Percentiles rank a stretch among this genome's conserved stretches.
Conservation (phyloP, 2,888 invertebrate species). For the Rhodophaea formosa region DNA sequence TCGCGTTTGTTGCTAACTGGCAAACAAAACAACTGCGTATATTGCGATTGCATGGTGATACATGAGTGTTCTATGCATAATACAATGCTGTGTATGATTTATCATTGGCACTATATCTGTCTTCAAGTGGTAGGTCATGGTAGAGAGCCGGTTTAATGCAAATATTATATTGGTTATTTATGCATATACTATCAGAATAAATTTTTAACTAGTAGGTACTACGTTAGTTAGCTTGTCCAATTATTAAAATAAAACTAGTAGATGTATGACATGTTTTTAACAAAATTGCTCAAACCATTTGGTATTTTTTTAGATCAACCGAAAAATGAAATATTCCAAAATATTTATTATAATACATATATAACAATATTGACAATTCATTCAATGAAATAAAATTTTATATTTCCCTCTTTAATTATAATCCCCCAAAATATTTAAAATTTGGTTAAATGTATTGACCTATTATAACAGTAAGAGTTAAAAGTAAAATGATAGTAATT, state of each 20-base stretch:
- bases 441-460: too few species aligned
- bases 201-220: neutral
- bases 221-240: neutral
- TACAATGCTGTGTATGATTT: constrained; percentile 7
- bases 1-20: constrained; percentile 72
- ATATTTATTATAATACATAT: too few species aligned
- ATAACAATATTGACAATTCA: too few species aligned
- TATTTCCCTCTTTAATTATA: too few species aligned
- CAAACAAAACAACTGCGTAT: constrained; percentile 64
- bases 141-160: neutral
- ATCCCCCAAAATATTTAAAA: too few species aligned
- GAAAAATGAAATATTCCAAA: too few species aligned
- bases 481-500: too few species aligned
- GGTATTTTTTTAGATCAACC: too few species aligned
- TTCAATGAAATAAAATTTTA: too few species aligned
- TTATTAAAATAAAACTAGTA: neutral
- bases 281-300: neutral
- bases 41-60: constrained; percentile 39
- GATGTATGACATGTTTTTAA: neutral
- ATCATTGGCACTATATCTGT: neutral
- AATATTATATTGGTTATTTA: too few species aligned
- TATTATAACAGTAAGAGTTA: too few species aligned
- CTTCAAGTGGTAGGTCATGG: constrained; percentile 17
- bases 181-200: neutral
- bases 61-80: constrained; percentile 3